Conservation (phyloP, 2,888 invertebrate species). For the Rhopalosiphum nymphaeae region DNA sequence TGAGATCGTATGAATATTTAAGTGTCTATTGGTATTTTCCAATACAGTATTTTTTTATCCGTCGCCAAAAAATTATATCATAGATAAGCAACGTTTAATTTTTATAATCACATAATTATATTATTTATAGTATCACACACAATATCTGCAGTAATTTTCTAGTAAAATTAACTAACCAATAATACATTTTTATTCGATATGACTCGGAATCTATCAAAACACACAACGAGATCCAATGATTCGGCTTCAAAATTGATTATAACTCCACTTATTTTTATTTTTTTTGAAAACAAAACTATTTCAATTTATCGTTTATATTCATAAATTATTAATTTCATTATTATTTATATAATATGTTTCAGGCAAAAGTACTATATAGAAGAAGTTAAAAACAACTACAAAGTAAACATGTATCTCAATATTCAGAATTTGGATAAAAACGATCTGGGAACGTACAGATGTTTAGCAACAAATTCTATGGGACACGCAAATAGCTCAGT, state of each 20-base stretch:
- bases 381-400: slow-evolving; percentile 81
- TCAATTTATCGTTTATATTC: neutral
- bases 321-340: neutral
- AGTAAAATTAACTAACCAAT: neutral
- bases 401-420: slow-evolving; percentile 81
- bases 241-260: neutral
- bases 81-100: neutral
- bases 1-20: neutral
- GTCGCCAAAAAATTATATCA: neutral
- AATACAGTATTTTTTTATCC: neutral
- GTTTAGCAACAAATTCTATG: slow-evolving; percentile 84
- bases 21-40: neutral
- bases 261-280: neutral
- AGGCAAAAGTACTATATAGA: slow-evolving; percentile 82
- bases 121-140: neutral
- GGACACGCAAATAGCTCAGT: slow-evolving; percentile 84
- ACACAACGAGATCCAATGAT: neutral
- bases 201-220: neutral
- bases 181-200: neutral
- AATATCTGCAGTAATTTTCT: neutral
- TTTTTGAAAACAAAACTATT: neutral
- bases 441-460: slow-evolving; percentile 83
- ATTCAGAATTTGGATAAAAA: slow-evolving; percentile 75
- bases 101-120: neutral
- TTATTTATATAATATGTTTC: slow-evolving; percentile 68